phyloP scores from a whole-genome alignment of 2,113 vertebrate genomes.

The Lepisosteus oculatus region DNA sequence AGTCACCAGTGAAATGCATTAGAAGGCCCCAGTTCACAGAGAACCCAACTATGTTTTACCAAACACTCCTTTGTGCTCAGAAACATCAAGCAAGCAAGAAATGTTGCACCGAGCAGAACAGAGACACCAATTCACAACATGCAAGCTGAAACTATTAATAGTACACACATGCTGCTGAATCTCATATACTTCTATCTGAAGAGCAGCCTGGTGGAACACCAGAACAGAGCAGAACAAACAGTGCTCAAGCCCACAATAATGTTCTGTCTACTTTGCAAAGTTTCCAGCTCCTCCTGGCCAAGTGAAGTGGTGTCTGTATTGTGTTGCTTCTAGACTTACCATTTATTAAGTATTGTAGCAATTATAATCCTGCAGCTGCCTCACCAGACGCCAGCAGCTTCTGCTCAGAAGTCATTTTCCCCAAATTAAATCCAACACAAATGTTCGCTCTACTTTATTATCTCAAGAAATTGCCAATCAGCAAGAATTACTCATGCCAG shows the following conservation, averaged over 20 bases:
- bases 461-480: constrained; percentile 38
- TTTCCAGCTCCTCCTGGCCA: constrained; percentile 21
- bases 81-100: too few species aligned
- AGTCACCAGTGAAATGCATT: too few species aligned
- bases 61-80: too few species aligned
- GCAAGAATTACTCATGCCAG: constrained; percentile 12
- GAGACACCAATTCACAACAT: too few species aligned
- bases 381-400: constrained; percentile 58
- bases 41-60: too few species aligned
- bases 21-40: too few species aligned
- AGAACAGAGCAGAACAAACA: too few species aligned
- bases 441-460: constrained; percentile 17
- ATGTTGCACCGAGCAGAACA: too few species aligned
- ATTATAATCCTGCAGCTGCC: constrained; percentile 63
- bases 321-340: constrained; percentile 44
- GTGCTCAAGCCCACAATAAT: not conserved
- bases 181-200: too few species aligned
- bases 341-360: constrained; percentile 59
- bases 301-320: constrained; percentile 49
- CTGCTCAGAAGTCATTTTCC: constrained; percentile 49
- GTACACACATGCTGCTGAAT: too few species aligned
- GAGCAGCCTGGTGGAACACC: too few species aligned
- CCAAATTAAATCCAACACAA: constrained; percentile 57
- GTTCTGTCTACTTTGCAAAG: constrained; percentile 29
- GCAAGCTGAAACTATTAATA: too few species aligned